Evolutionary conservation across 2,113 vertebrate genomes (phyloP).

Genomic region (Montifringilla adamsi): DNA sequence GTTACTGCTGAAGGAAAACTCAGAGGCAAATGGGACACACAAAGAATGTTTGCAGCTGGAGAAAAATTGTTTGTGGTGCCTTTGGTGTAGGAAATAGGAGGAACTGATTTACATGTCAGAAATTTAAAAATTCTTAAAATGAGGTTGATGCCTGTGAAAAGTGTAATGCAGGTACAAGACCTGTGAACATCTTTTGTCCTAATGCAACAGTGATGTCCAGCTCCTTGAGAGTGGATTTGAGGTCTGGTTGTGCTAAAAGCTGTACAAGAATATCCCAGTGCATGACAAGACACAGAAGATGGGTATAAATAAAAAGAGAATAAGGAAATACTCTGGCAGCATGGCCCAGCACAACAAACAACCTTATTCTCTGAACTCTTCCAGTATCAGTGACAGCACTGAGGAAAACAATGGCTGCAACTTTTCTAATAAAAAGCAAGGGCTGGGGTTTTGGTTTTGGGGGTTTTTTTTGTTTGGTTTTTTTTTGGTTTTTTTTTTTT

Average conservation of each 20-base stretch:
- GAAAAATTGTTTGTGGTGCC: neutral
- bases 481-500: too few relatives aligned
- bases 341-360: neutral
- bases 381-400: neutral
- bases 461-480: neutral
- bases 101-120: neutral
- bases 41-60: neutral
- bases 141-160: accelerated
- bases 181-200: neutral
- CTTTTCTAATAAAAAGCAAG: neutral
- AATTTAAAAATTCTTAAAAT: neutral
- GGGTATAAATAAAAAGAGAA: neutral
- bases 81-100: neutral
- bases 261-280: neutral
- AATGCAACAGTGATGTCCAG: neutral
- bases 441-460: neutral
- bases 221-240: neutral
- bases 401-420: neutral
- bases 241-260: neutral
- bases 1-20: neutral
- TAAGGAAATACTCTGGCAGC: neutral
- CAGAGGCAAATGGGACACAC: neutral
- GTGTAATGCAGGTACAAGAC: neutral
- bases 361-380: neutral
- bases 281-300: neutral